Conservation (phyloP, 2,797 vertebrate genomes). For the Pangasius djambal region DNA sequence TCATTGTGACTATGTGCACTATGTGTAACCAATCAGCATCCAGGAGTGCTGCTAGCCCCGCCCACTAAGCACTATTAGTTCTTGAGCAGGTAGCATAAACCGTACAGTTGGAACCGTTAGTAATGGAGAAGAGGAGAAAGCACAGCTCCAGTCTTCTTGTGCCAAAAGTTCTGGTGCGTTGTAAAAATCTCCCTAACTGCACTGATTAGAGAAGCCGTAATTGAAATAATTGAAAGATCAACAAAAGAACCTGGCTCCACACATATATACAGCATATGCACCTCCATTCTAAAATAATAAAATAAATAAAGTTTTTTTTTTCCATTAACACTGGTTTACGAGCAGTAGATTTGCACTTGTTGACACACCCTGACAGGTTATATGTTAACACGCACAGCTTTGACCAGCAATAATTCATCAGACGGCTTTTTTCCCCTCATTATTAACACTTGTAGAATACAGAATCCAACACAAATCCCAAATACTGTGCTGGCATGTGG, state of each 20-base stretch:
- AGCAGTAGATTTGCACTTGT: neutral
- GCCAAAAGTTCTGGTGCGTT: neutral
- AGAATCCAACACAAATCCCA: neutral
- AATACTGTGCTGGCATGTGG: constrained; percentile 47
- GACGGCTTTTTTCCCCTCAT: neutral
- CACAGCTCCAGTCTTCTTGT: neutral
- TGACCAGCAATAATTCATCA: neutral
- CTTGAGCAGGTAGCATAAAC: neutral
- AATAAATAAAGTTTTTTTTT: neutral
- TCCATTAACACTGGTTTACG: neutral
- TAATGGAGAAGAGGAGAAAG: neutral
- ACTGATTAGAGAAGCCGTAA: neutral
- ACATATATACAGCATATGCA: neutral
- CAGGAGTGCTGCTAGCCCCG: neutral
- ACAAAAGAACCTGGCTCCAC: neutral
- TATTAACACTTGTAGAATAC: neutral
- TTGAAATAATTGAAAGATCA: neutral
- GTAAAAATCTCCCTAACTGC: neutral
- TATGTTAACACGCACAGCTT: neutral
- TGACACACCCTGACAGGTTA: neutral
- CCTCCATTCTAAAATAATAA: neutral
- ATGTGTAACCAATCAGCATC: neutral
- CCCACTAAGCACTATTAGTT: neutral
- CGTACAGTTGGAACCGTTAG: neutral
- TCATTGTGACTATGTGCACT: neutral